phyloP scores from a whole-genome alignment of 2,888 invertebrate genomes.

The Ochropleura plecta region DNA sequence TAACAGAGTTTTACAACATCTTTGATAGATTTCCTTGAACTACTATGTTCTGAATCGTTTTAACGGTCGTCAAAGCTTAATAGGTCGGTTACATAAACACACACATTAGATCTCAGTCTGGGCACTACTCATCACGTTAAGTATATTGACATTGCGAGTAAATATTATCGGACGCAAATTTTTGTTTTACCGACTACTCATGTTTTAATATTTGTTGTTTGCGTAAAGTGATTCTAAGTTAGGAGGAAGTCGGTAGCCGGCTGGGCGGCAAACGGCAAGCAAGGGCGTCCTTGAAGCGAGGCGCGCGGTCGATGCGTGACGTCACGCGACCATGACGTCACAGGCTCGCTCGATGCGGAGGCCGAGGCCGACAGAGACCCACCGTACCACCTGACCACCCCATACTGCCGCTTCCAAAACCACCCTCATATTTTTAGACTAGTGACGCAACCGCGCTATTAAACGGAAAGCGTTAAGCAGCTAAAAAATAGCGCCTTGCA shows the following conservation, averaged over 20 bases:
- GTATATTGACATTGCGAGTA: slow-evolving; percentile 53
- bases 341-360: slow-evolving; percentile 81
- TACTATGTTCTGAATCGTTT: slow-evolving; percentile 11
- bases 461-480: slow-evolving; percentile 72
- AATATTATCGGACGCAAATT: slow-evolving; percentile 58
- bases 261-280: slow-evolving; percentile 75
- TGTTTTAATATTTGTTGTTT: slow-evolving; percentile 61
- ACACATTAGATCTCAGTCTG: slow-evolving; percentile 4
- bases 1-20: slow-evolving; percentile 10
- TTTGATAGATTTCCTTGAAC: slow-evolving; percentile 10
- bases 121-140: slow-evolving; percentile 29
- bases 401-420: slow-evolving; percentile 72
- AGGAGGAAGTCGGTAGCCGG: slow-evolving; percentile 80
- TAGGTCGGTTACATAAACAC: slow-evolving; percentile 19
- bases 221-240: slow-evolving; percentile 70
- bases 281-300: slow-evolving; percentile 88
- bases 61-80: background rate
- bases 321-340: slow-evolving; percentile 86
- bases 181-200: slow-evolving; percentile 40
- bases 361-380: slow-evolving; percentile 78
- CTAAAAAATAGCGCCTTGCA: slow-evolving; percentile 72
- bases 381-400: slow-evolving; percentile 74
- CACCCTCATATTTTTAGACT: slow-evolving; percentile 87
- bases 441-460: slow-evolving; percentile 84
- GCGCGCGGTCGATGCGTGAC: slow-evolving; percentile 88